Conservation (phyloP, 2,113 vertebrate genomes). For the Steatornis caripensis region DNA sequence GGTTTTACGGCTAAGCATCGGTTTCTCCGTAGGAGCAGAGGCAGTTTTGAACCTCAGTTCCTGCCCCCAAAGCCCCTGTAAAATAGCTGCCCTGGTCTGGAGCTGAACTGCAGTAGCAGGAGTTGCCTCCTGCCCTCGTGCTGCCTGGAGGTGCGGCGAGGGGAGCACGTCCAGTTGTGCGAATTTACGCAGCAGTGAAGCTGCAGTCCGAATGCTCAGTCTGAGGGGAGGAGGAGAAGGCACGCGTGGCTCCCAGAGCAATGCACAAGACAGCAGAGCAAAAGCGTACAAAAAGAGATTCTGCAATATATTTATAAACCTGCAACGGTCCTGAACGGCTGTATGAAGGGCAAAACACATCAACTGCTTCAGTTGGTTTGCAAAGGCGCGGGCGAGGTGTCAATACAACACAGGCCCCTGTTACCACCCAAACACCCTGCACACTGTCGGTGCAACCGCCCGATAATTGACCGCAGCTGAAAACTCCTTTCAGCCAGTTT, state of each 20-base stretch:
- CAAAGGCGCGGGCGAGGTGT: rapidly evolving
- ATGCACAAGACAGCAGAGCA: neutral
- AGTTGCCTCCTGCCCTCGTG: conserved; percentile 31
- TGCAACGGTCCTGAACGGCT: rapidly evolving
- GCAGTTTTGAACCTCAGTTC: neutral
- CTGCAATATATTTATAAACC: neutral
- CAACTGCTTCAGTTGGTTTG: neutral
- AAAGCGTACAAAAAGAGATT: neutral
- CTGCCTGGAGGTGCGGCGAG: neutral
- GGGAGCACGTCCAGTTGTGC: conserved; percentile 27
- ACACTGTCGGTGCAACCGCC: neutral
- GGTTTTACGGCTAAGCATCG: neutral
- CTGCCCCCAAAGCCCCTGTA: neutral
- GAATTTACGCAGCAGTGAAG: conserved; percentile 58
- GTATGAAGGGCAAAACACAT: neutral
- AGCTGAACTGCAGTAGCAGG: neutral
- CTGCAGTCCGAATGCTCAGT: conserved; percentile 12
- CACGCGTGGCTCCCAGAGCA: conserved; percentile 39
- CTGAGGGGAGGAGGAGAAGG: conserved; percentile 55
- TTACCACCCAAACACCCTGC: neutral
- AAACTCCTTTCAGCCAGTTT: neutral
- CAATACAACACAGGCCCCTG: neutral
- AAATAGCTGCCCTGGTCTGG: neutral
- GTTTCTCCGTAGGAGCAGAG: neutral
- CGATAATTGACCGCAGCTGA: neutral